Conservation (phyloP, 2,113 vertebrate genomes). For the Muntiacus muntjak region DNA sequence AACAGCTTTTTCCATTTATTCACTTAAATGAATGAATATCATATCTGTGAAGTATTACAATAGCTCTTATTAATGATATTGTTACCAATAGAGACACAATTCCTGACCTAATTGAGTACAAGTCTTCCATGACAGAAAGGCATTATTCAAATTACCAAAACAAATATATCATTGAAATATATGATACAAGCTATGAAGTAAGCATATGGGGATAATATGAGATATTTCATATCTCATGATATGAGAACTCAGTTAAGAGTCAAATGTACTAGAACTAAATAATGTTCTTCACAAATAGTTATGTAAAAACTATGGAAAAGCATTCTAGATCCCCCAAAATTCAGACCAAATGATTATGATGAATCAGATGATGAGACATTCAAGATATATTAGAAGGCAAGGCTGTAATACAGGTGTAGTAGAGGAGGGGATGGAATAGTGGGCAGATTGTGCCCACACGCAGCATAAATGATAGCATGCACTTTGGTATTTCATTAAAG, state of each 20-base stretch:
- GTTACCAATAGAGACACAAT: background rate
- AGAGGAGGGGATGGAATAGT: background rate
- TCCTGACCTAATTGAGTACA: background rate
- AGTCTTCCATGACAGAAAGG: background rate
- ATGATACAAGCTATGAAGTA: background rate
- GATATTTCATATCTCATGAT: background rate
- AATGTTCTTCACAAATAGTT: background rate
- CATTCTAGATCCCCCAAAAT: background rate
- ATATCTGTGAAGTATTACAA: background rate
- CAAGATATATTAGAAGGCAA: background rate
- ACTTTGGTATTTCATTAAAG: background rate
- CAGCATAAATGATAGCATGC: background rate
- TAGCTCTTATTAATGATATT: background rate
- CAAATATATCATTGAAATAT: background rate
- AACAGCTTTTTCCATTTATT: background rate
- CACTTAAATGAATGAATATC: background rate
- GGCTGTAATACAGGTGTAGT: background rate
- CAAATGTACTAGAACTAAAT: background rate
- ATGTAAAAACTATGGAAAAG: background rate
- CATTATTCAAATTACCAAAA: background rate
- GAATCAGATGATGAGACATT: background rate
- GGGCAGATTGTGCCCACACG: background rate
- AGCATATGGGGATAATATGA: background rate
- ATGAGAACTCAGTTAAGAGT: background rate
- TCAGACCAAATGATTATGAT: background rate